Evolutionary conservation across 2,888 invertebrate species (phyloP).

Genomic region (Acronicta leporina): DNA sequence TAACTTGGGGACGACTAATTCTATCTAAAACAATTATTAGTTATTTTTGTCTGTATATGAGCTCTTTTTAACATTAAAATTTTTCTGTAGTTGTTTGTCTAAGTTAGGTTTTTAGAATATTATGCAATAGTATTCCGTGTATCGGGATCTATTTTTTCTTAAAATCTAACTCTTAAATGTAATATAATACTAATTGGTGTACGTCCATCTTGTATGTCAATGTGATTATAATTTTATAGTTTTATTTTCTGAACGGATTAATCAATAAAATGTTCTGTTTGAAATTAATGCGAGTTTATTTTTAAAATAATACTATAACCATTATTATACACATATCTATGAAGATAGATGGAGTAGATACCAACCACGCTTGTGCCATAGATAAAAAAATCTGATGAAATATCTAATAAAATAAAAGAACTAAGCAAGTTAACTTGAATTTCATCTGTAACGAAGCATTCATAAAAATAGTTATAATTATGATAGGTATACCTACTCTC

Average conservation of each 20-base stretch:
- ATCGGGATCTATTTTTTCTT: constrained; percentile 69
- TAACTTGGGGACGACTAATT: constrained; percentile 72
- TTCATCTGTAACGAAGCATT: too few relatives aligned
- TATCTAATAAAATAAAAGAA: too few relatives aligned
- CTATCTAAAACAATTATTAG: constrained; percentile 75
- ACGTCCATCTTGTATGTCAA: constrained; percentile 88
- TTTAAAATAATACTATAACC: constrained; percentile 24
- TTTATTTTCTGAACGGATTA: constrained; percentile 87
- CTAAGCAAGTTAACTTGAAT: too few relatives aligned
- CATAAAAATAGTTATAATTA: too few relatives aligned
- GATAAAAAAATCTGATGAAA: too few relatives aligned
- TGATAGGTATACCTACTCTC: too few relatives aligned
- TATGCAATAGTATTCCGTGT: constrained; percentile 76
- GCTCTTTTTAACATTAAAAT: constrained; percentile 76
- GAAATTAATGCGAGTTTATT: constrained; percentile 82
- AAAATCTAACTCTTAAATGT: constrained; percentile 82
- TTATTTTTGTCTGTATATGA: constrained; percentile 88
- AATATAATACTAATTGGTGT: constrained; percentile 87
- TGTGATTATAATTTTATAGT: constrained; percentile 83
- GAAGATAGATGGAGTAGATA: background rate
- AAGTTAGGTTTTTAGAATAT: constrained; percentile 82
- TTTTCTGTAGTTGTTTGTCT: constrained; percentile 83
- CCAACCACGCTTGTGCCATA: background rate
- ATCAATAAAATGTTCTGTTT: constrained; percentile 89
- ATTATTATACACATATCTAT: background rate